Evolutionary conservation across 2,113 vertebrate species (phyloP).

Genomic region (Synodontis membranacea): DNA sequence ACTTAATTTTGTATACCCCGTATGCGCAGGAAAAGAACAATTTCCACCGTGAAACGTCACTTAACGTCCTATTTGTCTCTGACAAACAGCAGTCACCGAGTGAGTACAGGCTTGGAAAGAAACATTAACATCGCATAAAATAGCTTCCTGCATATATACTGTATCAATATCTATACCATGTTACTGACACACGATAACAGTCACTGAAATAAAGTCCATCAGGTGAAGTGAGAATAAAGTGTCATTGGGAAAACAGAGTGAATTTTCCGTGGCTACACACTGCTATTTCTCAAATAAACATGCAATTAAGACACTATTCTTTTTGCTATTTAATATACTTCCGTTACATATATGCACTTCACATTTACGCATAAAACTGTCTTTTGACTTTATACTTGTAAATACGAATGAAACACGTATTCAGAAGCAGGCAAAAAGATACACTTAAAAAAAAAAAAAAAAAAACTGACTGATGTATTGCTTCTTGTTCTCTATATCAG

Average conservation of each 20-base stretch:
- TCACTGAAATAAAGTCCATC: not conserved
- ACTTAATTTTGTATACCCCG: slow-evolving; percentile 19
- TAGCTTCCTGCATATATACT: not conserved
- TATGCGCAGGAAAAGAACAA: not conserved
- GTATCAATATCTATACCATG: too few species aligned
- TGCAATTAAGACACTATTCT: too few species aligned
- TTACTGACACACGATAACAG: not conserved
- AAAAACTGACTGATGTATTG: too few species aligned
- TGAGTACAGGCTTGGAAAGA: not conserved
- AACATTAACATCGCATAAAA: not conserved
- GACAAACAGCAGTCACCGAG: not conserved
- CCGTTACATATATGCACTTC: too few species aligned
- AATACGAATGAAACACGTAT: too few species aligned
- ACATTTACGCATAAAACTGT: too few species aligned
- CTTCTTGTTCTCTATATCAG: too few species aligned
- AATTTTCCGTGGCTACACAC: not conserved
- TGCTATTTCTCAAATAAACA: not conserved
- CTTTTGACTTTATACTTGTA: too few species aligned
- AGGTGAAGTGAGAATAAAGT: not conserved
- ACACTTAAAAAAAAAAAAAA: too few species aligned
- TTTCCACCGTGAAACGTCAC: not conserved
- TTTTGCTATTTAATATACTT: too few species aligned
- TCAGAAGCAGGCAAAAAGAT: too few species aligned
- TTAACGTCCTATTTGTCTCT: not conserved
- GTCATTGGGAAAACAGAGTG: not conserved